Evolutionary conservation across 1,140 invertebrate species (phyloP), one percentile per base, ranked within the genome.

Genomic region (Trialeurodes vaporariorum): DNA sequence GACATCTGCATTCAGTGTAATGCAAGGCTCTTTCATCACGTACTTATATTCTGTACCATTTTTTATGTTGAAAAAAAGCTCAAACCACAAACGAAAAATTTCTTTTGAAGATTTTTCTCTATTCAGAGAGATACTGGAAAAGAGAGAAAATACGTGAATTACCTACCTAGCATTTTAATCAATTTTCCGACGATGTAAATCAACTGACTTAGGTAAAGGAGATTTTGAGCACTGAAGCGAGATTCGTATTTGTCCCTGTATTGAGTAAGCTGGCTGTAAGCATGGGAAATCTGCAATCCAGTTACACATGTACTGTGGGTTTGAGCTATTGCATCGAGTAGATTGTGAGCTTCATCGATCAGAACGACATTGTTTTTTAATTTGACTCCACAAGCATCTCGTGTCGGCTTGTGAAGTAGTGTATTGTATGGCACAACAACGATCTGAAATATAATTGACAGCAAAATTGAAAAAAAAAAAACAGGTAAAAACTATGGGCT

Each of bases 291-390:
- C 78, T 92, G 87, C 72, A 79, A 79, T 0, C 83, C 84, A 25
- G 78, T 85, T 27, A 96, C 77, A 65, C 88, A 84, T 1, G 85
- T 82, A 73, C 90, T 91, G 75, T 98, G 85, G 71, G 97, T 91
- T 74, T 88, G 87, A 68, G 89, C 86, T 68, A 98, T 88, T 0
- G 94, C 90, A 68, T 98, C 93, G 23, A 97, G 79, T 5, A 99
- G 81, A 81, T 98, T 98, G 73, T 99, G 97, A 9, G 96, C 97
- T 80, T 99, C 97, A 78, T 99, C 97, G 62, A 99, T 86, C 69
- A 99, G 91, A 0, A 99, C 79, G 60, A 98, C 81, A 77, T 91
- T 93, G 68, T 89, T 86, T 74, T 89, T 85, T 2, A 98, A 75
- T 70, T 88, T 84, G 9, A 99, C 86, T n/a, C 91, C 89, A 76